phyloP scores from a whole-genome alignment of 2,797 vertebrate species.

The Silurus lanzhouensis region DNA sequence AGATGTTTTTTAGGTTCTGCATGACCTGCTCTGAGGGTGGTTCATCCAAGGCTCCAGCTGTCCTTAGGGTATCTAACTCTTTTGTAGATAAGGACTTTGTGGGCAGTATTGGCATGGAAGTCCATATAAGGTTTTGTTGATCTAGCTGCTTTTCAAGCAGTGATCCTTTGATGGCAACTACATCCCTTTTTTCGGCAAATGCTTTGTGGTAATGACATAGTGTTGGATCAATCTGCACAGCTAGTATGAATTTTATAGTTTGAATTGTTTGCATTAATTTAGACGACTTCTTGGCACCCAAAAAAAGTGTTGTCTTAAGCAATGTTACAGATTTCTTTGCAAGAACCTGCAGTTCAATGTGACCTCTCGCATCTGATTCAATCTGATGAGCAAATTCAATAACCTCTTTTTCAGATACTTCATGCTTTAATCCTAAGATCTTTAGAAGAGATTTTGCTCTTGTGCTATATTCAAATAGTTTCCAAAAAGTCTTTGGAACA shows the following conservation, averaged over 20 bases:
- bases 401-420: constrained; percentile 66
- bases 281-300: not conserved
- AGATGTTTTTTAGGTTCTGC: constrained; percentile 72
- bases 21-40: constrained; percentile 63
- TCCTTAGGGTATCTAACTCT: constrained; percentile 31
- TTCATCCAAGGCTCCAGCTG: constrained; percentile 62
- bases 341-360: constrained; percentile 27
- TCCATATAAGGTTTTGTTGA: constrained; percentile 70
- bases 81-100: not conserved
- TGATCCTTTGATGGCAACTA: constrained; percentile 69
- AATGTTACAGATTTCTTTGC: constrained; percentile 61
- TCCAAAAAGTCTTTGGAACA: constrained; percentile 68
- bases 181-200: constrained; percentile 53
- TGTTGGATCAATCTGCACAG: constrained; percentile 55
- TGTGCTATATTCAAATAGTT: constrained; percentile 9
- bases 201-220: constrained; percentile 66
- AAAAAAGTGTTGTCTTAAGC: constrained; percentile 30
- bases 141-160: constrained; percentile 52
- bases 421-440: constrained; percentile 71
- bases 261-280: constrained; percentile 60
- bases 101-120: constrained; percentile 71
- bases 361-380: constrained; percentile 63
- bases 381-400: constrained; percentile 65
- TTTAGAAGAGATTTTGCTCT: not conserved
- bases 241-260: constrained; percentile 71